A percentile compares a stretch with the other conserved stretches of the same genome.
Conservation (phyloP, 2,797 vertebrate genomes). For the Chaunax sp. region DNA sequence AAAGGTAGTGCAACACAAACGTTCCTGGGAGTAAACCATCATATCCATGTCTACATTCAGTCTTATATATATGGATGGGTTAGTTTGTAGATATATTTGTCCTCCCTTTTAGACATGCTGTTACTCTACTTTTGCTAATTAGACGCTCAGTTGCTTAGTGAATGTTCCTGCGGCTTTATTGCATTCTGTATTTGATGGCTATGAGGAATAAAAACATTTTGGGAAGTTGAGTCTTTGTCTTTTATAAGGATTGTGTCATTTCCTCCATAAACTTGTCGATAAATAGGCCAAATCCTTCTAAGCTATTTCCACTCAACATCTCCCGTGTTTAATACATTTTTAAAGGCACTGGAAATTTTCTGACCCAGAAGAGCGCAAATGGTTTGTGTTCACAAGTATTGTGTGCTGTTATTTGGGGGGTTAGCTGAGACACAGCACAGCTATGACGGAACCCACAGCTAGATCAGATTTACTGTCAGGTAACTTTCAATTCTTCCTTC, state of each 20-base stretch:
- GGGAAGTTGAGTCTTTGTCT: constrained; percentile 28
- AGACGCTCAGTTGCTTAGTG: neutral
- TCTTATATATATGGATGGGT: neutral
- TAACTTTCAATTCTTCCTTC: no score
- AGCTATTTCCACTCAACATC: no score
- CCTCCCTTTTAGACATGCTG: neutral
- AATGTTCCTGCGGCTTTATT: constrained; percentile 34
- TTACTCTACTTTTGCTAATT: neutral
- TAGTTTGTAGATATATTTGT: neutral
- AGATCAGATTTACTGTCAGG: no score
- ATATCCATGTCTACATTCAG: no score
- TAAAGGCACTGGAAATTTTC: no score
- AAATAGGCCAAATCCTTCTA: neutral
- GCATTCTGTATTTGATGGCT: constrained; percentile 44
- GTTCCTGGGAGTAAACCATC: neutral
- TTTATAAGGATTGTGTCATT: neutral
- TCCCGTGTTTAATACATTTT: no score
- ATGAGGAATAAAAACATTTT: constrained; percentile 61
- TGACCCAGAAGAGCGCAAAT: no score
- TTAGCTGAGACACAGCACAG: no score
- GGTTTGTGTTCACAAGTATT: no score
- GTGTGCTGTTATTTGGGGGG: no score
- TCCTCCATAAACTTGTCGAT: neutral
- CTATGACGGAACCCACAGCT: no score
- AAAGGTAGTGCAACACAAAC: neutral